phyloP scores from a whole-genome alignment of 2,113 vertebrate genomes.

The Chaetodon trifascialis region DNA sequence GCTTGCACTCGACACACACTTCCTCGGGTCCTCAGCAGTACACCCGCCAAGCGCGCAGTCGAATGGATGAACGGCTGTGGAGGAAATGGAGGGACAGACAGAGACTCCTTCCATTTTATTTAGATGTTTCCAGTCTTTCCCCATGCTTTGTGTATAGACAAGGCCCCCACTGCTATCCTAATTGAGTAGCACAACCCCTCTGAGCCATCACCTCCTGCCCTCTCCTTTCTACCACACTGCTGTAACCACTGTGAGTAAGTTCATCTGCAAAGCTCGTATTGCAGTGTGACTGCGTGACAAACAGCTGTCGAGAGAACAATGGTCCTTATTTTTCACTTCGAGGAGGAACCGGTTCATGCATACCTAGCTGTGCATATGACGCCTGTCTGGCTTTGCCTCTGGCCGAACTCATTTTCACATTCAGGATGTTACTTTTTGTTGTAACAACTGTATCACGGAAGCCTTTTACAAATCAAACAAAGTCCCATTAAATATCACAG shows the following conservation, averaged over 20 bases:
- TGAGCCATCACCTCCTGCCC: constrained; percentile 33
- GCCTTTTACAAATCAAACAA: constrained; percentile 35
- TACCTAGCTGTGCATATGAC: constrained; percentile 31
- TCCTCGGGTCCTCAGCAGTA: too few relatives aligned
- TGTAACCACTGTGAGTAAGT: constrained; percentile 40
- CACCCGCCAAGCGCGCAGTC: too few relatives aligned
- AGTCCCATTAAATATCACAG: constrained; percentile 8
- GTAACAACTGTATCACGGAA: constrained; percentile 9
- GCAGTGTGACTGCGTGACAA: constrained; percentile 59
- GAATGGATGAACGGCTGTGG: too few relatives aligned
- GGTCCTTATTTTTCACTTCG: constrained; percentile 58
- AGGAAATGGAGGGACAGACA: too few relatives aligned
- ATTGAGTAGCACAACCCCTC: constrained; percentile 52
- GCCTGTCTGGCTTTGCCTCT: constrained; percentile 29
- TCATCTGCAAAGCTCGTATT: constrained; percentile 63
- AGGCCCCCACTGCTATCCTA: constrained; percentile 50
- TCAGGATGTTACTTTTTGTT: constrained; percentile 42
- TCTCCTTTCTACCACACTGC: constrained; percentile 3
- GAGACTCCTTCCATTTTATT: too few relatives aligned
- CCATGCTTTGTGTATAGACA: constrained; percentile 42
- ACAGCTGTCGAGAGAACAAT: constrained; percentile 72
- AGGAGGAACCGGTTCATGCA: constrained; percentile 60
- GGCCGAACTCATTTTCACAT: constrained; percentile 55
- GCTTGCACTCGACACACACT: too few relatives aligned
- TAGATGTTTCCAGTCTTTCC: constrained; percentile 16